A percentile compares a stretch with the other conserved stretches of the same genome.
These are phyloP conservation scores for Phrynosoma platyrhinos DNA, from an alignment of 2,113 vertebrate genomes.

Conservation along the genomic window DNA sequence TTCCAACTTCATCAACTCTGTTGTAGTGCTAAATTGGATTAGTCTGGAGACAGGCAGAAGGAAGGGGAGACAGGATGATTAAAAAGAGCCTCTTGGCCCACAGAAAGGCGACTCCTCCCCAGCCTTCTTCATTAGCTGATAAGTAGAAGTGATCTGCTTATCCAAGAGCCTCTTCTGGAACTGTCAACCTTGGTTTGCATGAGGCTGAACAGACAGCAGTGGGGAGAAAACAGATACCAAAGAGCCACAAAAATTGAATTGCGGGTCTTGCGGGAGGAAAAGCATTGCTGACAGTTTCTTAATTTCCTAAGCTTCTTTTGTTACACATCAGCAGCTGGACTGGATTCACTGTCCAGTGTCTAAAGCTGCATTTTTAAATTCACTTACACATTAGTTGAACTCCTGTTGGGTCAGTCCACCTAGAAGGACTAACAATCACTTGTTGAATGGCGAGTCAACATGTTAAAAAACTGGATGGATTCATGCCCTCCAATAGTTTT, in stretches of 20 bases:
- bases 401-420: no score
- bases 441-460: no score
- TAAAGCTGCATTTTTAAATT: not conserved
- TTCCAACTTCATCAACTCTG: slow-evolving; percentile 11
- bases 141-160: not conserved
- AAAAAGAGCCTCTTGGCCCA: not conserved
- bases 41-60: not conserved
- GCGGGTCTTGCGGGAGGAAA: not conserved
- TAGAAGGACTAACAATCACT: no score
- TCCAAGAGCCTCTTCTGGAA: not conserved
- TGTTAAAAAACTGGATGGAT: no score
- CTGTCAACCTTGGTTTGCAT: slow-evolving; percentile 7
- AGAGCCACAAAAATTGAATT: not conserved
- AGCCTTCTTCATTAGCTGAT: slow-evolving; percentile 2
- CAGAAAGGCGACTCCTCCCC: no score
- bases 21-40: not conserved
- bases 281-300: not conserved
- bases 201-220: not conserved
- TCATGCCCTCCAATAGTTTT: no score
- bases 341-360: not conserved
- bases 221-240: not conserved
- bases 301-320: no score
- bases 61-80: not conserved
- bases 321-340: not conserved
- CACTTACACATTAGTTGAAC: no score